Evolutionary conservation across 1,140 invertebrate species (phyloP), one percentile per base, ranked within the genome.

Genomic region (Drosophila malerkotliana): DNA sequence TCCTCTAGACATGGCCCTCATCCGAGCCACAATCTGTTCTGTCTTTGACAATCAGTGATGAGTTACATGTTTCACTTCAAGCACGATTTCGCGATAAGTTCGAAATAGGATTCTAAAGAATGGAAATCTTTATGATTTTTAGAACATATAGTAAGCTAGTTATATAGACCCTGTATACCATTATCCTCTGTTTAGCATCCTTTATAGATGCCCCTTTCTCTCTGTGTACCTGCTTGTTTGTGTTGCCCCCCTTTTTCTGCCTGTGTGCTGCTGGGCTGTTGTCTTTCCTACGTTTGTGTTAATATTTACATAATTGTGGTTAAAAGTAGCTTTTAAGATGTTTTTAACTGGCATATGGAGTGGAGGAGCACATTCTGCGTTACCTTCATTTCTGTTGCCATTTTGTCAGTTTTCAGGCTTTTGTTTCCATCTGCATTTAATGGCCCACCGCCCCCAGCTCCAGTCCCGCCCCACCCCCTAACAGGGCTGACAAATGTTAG

Each of bases 231-330:
- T 21, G 28, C 6, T 28, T 28, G 26, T 28, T 28, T 28, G 26
- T 41, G 39, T 28, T 7, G n/a, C 34, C 3, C 30, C 7, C 26
- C 21, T 44, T 28, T 28, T 28, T 45, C 15, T 12, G 32, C 30
- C 12, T 26, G 18, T 14, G 26, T 73, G 53, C 21, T 18, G 21
- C 62, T 72, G 61, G 67, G 61, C 68, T 67, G 77, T 85, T 85
- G 69, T 85, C 74, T 75, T 81, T 12, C 28, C 39, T 71, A 39
- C 49, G 57, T 80, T 80, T 80, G 77, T 80, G 78, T 80, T 80
- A 82, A 87, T 87, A 87, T 87, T 87, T 88, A 88, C 83, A 87
- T 88, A 87, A 87, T 88, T 87, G 82, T 82, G 82, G 82, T 79
- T 87, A 73, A 81, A 79, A 87, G 82, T 87, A 87, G 83, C 82